These are phyloP conservation scores for Hippocampus barbouri DNA, from an alignment of 2,113 vertebrate genomes.

Conservation along the genomic window DNA sequence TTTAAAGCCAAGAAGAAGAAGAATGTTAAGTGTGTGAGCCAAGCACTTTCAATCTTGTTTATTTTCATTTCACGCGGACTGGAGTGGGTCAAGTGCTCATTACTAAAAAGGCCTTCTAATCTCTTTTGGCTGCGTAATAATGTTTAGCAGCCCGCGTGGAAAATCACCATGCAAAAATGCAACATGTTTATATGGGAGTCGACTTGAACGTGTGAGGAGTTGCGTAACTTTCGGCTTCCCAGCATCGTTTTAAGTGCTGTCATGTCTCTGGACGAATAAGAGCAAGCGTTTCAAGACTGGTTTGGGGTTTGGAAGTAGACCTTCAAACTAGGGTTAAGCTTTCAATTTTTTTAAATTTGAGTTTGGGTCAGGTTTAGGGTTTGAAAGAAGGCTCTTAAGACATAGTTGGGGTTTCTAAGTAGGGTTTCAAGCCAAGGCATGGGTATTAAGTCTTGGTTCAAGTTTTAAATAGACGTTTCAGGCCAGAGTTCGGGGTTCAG, in stretches of 20 bases:
- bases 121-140: background rate
- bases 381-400: no score
- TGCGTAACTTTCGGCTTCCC: background rate
- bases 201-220: background rate
- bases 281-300: no score
- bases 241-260: background rate
- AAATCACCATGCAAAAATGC: background rate
- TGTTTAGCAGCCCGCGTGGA: background rate
- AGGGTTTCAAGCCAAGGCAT: background rate
- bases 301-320: no score
- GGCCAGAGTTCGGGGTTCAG: no score
- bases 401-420: background rate
- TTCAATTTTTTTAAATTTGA: no score
- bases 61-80: background rate
- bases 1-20: conserved; percentile 4
- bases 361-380: no score
- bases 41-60: conserved; percentile 1
- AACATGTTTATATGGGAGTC: background rate
- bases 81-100: conserved; percentile 6
- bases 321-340: no score
- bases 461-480: no score
- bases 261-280: background rate
- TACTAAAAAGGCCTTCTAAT: background rate
- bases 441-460: no score
- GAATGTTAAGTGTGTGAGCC: background rate